Conservation (phyloP, 2,113 vertebrate genomes). For the Percina caprodes region DNA sequence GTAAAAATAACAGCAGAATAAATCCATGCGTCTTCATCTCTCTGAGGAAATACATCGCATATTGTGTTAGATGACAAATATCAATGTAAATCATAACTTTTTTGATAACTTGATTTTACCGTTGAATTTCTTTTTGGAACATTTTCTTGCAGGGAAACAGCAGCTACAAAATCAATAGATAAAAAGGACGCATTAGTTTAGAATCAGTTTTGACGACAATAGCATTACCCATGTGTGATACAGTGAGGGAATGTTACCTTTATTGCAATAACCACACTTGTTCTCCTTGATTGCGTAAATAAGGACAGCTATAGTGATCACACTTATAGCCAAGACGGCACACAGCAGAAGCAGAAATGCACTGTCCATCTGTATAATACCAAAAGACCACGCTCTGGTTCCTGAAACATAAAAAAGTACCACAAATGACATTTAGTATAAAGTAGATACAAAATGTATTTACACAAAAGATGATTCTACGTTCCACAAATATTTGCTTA, state of each 20-base stretch:
- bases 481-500: background rate
- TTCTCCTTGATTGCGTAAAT: background rate
- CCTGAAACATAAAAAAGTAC: conserved; percentile 12
- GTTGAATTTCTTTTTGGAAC: background rate
- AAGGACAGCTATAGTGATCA: conserved; percentile 20
- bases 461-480: background rate
- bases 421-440: background rate
- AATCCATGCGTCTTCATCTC: conserved; percentile 5
- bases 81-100: background rate
- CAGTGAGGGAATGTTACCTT: conserved; percentile 15
- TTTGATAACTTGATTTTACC: background rate
- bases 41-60: conserved; percentile 23
- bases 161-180: background rate
- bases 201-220: background rate
- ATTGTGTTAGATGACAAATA: background rate
- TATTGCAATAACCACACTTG: background rate
- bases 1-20: conserved; percentile 59
- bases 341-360: background rate
- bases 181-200: background rate
- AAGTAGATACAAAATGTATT: background rate
- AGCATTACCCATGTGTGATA: background rate
- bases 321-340: conserved; percentile 14
- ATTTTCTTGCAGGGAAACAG: background rate
- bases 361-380: background rate
- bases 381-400: rapidly evolving